Base-by-base conservation (phyloP, 2,113 vertebrate species). In the Tor tambroides region DNA sequence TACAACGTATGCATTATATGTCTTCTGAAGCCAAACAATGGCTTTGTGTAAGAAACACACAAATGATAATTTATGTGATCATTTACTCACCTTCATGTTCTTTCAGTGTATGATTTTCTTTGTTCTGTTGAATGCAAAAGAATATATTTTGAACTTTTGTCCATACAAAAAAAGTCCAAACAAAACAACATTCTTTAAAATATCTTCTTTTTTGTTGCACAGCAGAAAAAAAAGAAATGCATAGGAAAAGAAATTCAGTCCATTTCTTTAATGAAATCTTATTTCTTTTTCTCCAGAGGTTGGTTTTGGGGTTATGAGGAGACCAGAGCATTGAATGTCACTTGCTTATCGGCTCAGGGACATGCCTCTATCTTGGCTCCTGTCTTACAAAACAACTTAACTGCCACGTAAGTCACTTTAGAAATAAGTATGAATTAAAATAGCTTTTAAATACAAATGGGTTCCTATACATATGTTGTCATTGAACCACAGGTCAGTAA, bases 231-330 rank as follows among this genome's bases (percentile, higher is more conserved):
- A 46, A 15, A 26, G 12, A 51, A 21, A 77, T 49, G n/a, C 26
- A 17, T 8, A 17, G 43, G n/a, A 77, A 77, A 41, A 72, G 32
- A 9, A 41, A 69, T 41, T 41, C 1, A 74, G 6, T 23, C 21
- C 6, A 23, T 72, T 72, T 74, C 4, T 28, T 26, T 28, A 17
- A 28, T 30, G 1, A 19, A 77, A 41, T 78, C 41, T 77, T 46
- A 7, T 46, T 17, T 83, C 6, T 69, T 21, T 67, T 21, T 72
- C 30, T 63, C 21, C 90, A 99, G 98, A 90, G 98, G 98, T 76
- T 99, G 98, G 98, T 99, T 99, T 88, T 99, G 98, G 98, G 98
- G 97, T 83, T 98, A 97, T 0, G 96, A 97, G 86, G 97, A 99
- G 90, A 99, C 98, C 0, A 94, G 98, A 32, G 97, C 96, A 56